Base-by-base conservation (phyloP, 2,797 vertebrate genomes). In the Acanthurus leucopareius region DNA sequence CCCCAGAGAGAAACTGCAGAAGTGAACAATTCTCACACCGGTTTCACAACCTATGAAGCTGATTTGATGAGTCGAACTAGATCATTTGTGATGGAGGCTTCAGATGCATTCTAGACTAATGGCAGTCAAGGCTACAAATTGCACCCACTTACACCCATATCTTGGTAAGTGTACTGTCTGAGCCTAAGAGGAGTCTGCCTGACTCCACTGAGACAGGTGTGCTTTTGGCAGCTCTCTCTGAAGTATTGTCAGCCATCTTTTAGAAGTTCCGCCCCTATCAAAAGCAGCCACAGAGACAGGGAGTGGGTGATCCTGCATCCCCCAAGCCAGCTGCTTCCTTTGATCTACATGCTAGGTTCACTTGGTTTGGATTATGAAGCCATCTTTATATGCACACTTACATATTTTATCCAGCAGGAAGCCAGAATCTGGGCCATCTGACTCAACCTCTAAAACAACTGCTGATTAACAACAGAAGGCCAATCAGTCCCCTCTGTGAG, bases 381-480 rank as follows among this genome's bases (percentile, higher is more conserved):
- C 80, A 82, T 89, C 82, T 91, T 91, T 77, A 89, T 83, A 89
- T 87, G 79, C 77, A 83, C 72, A 74, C 52, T 54, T 74, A 64
- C 84, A 87, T 84, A 87, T 90, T 89, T 88, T 84, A 84, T 91
- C 77, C 89, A 87, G 84, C 84, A 82, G 83, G 83, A 91, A 79
- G 82, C 75, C 85, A 86, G 83, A 82, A 86, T 84, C 77, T 73
- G 78, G 78, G 86, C 88, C 89, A 85, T 88, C 86, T 91, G 87
- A 93, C 84, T 88, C 76, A 73, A 91, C 82, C 86, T 86, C 80
- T 85, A 83, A 88, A 91, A 88, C 82, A 90, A 89, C 89, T 80
- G 85, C 89, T 92, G 88, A 91, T 89, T 89, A 88, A 90, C 83
- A 90, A 91, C 84, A 93, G 85, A 91, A 89, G 90, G 85, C 80